Evolutionary conservation across 2,797 vertebrate species (phyloP), one percentile per base, ranked within the genome.

Genomic region (Myotis daubentonii): DNA sequence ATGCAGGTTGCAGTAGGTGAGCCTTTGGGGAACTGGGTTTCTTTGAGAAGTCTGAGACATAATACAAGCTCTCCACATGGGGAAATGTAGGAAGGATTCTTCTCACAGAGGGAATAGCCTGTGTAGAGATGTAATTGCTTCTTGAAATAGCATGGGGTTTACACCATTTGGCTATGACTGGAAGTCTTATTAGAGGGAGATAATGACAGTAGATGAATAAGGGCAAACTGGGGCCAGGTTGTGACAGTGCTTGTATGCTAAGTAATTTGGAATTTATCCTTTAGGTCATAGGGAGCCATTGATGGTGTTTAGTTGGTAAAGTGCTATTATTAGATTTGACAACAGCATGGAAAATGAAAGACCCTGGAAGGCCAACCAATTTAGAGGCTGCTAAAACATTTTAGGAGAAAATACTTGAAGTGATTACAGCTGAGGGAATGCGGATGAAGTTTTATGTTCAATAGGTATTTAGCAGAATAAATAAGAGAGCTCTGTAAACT

Each of bases 251-350:
- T 94, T 90, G 44, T 47, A 41, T 51, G 65, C 78, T 94, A 47
- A 53, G 6, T 91, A 94, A 96, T 93, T 94, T 96, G 55, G 53
- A 91, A 93, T 89, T 93, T 94, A 93, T 96, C 81, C 38, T 71
- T 41, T 89, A 76, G 80, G 87, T 95, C 38, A 68, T 62, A 87
- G 76, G 44, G n/a, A 96, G 30, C 25, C 80, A 93, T 23, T 84
- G 87, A 84, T 78, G 53, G 74, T 70, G 17, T 86, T 94, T 90
- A 88, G 81, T 66, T 94, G 86, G 79, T 25, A 81, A 33, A 91
- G 25, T 88, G 30, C 36, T 93, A 15, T 96, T 94, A 97, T 92
- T 95, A 94, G 55, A 95, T 92, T 95, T 97, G 94, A 96, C 85
- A 96, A 72, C 51, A 94, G 53, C 81, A 80, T 93, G 87, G 70